phyloP scores from a whole-genome alignment of 2,113 vertebrate species.

The Heterocephalus glaber region DNA sequence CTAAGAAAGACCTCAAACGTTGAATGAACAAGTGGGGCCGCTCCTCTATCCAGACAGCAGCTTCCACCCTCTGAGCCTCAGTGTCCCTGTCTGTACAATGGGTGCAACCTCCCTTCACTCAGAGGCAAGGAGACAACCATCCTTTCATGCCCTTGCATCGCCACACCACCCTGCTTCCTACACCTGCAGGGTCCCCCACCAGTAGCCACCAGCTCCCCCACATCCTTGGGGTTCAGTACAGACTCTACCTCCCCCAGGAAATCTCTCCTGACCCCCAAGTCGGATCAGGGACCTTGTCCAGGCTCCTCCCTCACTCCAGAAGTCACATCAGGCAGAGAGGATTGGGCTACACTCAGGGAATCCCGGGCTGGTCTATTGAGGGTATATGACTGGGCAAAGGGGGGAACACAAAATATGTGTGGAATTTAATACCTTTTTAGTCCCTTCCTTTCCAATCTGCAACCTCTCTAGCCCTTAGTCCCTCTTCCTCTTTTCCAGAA shows the following conservation, averaged over 20 bases:
- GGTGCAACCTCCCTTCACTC: background rate
- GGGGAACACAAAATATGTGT: background rate
- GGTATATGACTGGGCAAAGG: background rate
- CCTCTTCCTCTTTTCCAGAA: background rate
- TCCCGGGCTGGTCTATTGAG: background rate
- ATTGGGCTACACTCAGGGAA: background rate
- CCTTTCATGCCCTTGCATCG: background rate
- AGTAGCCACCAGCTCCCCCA: background rate
- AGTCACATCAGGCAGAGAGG: background rate
- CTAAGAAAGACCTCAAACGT: background rate
- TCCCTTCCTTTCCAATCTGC: background rate
- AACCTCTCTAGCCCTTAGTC: background rate
- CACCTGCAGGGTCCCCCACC: background rate
- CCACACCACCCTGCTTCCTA: background rate
- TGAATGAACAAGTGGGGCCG: background rate
- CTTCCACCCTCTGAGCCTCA: background rate
- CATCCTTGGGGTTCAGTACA: background rate
- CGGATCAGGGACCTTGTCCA: background rate
- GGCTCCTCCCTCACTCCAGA: background rate
- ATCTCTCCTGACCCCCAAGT: background rate
- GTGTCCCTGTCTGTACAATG: background rate
- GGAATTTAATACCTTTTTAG: background rate
- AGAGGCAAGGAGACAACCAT: background rate
- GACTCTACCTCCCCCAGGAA: background rate
- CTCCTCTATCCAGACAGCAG: background rate